Percentiles rank a stretch among this genome's conserved stretches.
phyloP scores from a whole-genome alignment of 2,888 invertebrate species.

The Listrodromus nycthemerus region DNA sequence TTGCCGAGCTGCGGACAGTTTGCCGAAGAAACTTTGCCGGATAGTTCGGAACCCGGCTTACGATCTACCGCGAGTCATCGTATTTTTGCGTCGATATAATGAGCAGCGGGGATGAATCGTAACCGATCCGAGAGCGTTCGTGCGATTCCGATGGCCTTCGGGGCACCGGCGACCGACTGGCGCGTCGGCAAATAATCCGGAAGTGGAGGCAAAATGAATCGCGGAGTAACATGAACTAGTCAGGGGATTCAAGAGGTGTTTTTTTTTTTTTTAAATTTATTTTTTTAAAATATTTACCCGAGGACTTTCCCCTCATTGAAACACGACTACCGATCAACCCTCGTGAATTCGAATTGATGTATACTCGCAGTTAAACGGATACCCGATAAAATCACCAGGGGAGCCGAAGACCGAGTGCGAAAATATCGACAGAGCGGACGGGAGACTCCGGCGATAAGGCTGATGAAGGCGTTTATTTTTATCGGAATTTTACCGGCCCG shows the following conservation, averaged over 20 bases:
- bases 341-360: too few relatives aligned
- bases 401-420: background rate
- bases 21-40: slow-evolving; percentile 34
- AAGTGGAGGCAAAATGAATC: slow-evolving; percentile 67
- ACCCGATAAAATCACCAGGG: background rate
- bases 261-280: too few relatives aligned
- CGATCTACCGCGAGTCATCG: background rate
- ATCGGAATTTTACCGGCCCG: background rate
- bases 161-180: slow-evolving; percentile 65
- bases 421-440: background rate
- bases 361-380: background rate
- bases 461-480: slow-evolving; percentile 1
- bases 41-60: slow-evolving; percentile 33
- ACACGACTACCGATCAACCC: too few relatives aligned
- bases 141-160: background rate
- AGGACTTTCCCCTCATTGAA: too few relatives aligned
- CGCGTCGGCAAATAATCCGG: slow-evolving; percentile 70
- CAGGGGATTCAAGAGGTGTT: background rate
- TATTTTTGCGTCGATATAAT: slow-evolving; percentile 44
- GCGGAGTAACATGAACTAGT: background rate
- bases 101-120: slow-evolving; percentile 31
- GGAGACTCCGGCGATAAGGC: background rate
- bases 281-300: too few relatives aligned
- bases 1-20: slow-evolving; percentile 45
- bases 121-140: slow-evolving; percentile 30